Evolutionary conservation across 2,888 invertebrate genomes (phyloP).

Genomic region (Aspidiotus destructor): DNA sequence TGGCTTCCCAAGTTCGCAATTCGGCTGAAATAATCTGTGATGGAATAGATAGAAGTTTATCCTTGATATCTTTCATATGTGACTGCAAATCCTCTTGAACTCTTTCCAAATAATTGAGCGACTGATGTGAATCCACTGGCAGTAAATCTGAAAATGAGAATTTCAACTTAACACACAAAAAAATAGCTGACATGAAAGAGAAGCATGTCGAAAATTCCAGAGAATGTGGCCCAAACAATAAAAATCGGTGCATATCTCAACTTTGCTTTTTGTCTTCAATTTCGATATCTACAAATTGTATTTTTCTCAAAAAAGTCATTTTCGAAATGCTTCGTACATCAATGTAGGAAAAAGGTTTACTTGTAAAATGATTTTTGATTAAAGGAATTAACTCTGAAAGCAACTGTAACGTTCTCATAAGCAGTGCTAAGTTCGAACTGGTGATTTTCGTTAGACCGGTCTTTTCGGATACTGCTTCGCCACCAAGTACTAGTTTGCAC

Average conservation of each 20-base stretch:
- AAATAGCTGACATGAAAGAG: not conserved
- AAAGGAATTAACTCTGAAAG: constrained; percentile 69
- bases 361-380: constrained; percentile 58
- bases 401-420: constrained; percentile 71
- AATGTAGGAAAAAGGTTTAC: constrained; percentile 38
- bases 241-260: not conserved
- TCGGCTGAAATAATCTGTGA: constrained; percentile 73
- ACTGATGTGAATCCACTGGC: constrained; percentile 36
- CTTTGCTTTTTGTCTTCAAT: too few relatives aligned
- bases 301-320: too few relatives aligned
- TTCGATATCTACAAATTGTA: too few relatives aligned
- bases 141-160: constrained; percentile 36
- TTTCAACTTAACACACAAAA: not conserved
- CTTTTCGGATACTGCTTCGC: constrained; percentile 80
- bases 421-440: constrained; percentile 81
- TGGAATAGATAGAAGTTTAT: constrained; percentile 83
- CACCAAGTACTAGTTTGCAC: constrained; percentile 90
- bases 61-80: constrained; percentile 85
- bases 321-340: not conserved
- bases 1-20: constrained; percentile 80
- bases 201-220: not conserved
- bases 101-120: constrained; percentile 44
- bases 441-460: constrained; percentile 91
- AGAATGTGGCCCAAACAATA: not conserved
- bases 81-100: constrained; percentile 71